These are phyloP conservation scores for Steatornis caripensis DNA, from an alignment of 2,113 vertebrate species.

Conservation along the genomic window DNA sequence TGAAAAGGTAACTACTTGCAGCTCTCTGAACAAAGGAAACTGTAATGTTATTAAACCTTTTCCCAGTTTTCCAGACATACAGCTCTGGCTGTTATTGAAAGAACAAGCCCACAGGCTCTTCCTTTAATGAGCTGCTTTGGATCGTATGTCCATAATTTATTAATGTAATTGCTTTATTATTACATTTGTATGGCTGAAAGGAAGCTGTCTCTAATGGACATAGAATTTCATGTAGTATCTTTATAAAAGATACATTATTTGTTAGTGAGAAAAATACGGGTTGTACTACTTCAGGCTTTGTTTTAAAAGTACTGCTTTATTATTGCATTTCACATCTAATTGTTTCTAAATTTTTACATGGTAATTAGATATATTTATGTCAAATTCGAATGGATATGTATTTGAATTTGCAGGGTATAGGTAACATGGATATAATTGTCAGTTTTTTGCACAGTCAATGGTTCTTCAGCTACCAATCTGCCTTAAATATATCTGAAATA, in stretches of 20 bases:
- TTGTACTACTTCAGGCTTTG: conserved; percentile 39
- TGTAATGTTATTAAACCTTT: conserved; percentile 68
- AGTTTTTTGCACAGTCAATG: background rate
- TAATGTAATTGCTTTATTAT: conserved; percentile 70
- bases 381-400: background rate
- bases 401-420: conserved; percentile 1
- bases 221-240: conserved; percentile 54
- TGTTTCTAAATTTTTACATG: conserved; percentile 28
- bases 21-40: conserved; percentile 52
- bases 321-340: background rate
- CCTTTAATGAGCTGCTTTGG: conserved; percentile 66
- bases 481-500: background rate
- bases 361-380: conserved; percentile 2
- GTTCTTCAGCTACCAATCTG: conserved; percentile 7
- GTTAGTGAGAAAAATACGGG: conserved; percentile 27
- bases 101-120: conserved; percentile 66
- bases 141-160: conserved; percentile 68
- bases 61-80: conserved; percentile 57
- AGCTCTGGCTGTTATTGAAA: conserved; percentile 59
- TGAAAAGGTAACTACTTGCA: conserved; percentile 70
- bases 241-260: conserved; percentile 53
- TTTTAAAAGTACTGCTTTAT: conserved; percentile 23
- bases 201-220: conserved; percentile 57
- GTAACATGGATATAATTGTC: background rate
- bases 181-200: conserved; percentile 62